Percentiles rank a stretch among this genome's conserved stretches.
These are phyloP conservation scores for Apis dorsata DNA, from an alignment of 1,140 invertebrate species.

Conservation along the genomic window DNA sequence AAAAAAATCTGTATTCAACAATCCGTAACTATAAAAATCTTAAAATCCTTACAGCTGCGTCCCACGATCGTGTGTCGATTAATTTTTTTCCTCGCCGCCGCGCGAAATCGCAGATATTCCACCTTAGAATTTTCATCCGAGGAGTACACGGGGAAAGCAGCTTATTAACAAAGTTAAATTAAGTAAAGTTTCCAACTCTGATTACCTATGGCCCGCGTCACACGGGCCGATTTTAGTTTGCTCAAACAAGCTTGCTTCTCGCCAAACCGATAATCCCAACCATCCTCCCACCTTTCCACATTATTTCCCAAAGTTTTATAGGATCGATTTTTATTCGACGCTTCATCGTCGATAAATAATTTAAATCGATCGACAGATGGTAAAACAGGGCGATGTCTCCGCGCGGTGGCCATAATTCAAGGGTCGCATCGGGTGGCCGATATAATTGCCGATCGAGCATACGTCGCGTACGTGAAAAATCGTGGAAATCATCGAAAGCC, in stretches of 20 bases:
- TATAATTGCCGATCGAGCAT: neutral
- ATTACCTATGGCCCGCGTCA: slow-evolving; percentile 41
- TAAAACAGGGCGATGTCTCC: neutral
- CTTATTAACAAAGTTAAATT: slow-evolving; percentile 67
- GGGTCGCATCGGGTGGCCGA: neutral
- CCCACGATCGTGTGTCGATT: too few relatives aligned
- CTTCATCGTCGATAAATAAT: neutral
- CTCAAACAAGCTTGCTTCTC: slow-evolving; percentile 3
- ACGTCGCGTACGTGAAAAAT: neutral
- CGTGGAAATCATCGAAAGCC: neutral
- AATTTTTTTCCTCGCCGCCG: too few relatives aligned
- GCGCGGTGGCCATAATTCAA: neutral
- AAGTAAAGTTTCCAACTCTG: slow-evolving; percentile 55
- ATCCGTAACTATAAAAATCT: too few relatives aligned
- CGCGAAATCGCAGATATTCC: too few relatives aligned
- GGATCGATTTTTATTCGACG: neutral
- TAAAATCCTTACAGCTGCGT: too few relatives aligned
- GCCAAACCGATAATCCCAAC: neutral
- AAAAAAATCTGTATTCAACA: too few relatives aligned
- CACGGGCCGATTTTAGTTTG: slow-evolving; percentile 41
- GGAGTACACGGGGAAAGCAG: slow-evolving; percentile 48
- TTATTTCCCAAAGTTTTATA: slow-evolving; percentile 1
- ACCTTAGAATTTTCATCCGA: neutral
- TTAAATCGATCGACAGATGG: neutral
- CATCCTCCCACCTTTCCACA: neutral